These are phyloP conservation scores for Tachycineta bicolor DNA, from an alignment of 2,113 vertebrate genomes.

Conservation along the genomic window DNA sequence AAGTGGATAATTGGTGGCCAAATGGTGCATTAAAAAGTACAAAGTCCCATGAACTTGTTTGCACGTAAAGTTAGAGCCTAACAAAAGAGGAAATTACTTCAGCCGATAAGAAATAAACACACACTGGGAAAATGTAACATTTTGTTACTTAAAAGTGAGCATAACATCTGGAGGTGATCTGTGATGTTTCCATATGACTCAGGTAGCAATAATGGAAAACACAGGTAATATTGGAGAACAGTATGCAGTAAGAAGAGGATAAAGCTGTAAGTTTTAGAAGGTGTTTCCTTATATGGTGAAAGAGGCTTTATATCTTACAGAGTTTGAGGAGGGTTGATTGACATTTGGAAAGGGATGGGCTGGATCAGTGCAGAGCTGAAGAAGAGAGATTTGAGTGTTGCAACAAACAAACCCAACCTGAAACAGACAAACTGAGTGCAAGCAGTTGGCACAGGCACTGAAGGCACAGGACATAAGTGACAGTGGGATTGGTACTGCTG, in stretches of 20 bases:
- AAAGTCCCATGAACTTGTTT: background rate
- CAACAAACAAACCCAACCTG: rapidly evolving
- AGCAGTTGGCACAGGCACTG: background rate
- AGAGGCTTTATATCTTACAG: background rate
- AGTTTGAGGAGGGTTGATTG: background rate
- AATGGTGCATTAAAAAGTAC: background rate
- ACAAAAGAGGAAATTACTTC: background rate
- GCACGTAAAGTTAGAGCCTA: background rate
- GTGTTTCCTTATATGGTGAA: background rate
- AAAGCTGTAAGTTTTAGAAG: background rate
- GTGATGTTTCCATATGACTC: background rate
- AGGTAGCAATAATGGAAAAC: background rate
- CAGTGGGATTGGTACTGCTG: background rate
- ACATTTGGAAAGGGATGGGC: background rate
- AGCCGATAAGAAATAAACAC: background rate
- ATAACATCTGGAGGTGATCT: background rate
- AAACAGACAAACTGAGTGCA: background rate
- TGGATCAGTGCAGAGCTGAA: background rate
- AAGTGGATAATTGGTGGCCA: background rate
- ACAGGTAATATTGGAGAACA: background rate
- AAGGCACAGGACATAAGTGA: background rate
- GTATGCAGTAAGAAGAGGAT: background rate
- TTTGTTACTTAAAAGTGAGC: background rate
- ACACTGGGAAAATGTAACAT: background rate
- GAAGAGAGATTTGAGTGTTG: background rate